phyloP scores from a whole-genome alignment of 2,888 invertebrate genomes.

The Hemithea aestivaria region DNA sequence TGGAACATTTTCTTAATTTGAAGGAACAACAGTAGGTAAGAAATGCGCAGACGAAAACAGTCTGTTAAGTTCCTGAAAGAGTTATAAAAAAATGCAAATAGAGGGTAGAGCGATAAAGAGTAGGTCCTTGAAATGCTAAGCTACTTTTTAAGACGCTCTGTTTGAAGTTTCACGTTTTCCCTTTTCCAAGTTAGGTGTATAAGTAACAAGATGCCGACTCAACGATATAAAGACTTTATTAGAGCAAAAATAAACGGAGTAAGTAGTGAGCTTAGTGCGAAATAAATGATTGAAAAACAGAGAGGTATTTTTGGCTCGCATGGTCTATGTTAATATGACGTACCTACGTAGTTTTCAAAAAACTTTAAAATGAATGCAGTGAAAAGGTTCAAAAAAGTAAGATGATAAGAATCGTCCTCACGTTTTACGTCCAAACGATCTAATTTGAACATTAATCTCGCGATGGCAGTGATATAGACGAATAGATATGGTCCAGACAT shows the following conservation, averaged over 20 bases:
- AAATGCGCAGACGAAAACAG: conserved; percentile 19
- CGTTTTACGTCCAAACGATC: no score
- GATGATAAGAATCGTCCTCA: no score
- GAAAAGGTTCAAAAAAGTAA: no score
- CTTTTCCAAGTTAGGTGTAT: conserved; percentile 27
- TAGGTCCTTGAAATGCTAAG: conserved; percentile 38
- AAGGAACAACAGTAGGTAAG: conserved; percentile 2
- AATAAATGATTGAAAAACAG: background rate
- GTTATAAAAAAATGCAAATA: conserved; percentile 39
- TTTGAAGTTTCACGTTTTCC: conserved; percentile 43
- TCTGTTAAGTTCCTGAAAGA: conserved; percentile 21
- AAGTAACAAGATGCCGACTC: conserved; percentile 36
- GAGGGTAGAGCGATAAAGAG: conserved; percentile 37
- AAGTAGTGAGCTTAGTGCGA: conserved; percentile 30
- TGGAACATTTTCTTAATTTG: conserved; percentile 5
- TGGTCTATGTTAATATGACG: no score
- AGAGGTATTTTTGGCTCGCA: no score
- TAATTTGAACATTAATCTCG: no score
- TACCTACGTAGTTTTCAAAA: no score
- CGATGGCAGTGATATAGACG: no score
- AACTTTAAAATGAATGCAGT: no score
- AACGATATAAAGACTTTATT: conserved; percentile 40
- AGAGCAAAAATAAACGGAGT: conserved; percentile 26
- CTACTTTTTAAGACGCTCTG: conserved; percentile 43
- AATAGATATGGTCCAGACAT: no score